Evolutionary conservation across 2,888 invertebrate genomes (phyloP), one percentile per base, ranked within the genome.

Genomic region (Neria commutata): DNA sequence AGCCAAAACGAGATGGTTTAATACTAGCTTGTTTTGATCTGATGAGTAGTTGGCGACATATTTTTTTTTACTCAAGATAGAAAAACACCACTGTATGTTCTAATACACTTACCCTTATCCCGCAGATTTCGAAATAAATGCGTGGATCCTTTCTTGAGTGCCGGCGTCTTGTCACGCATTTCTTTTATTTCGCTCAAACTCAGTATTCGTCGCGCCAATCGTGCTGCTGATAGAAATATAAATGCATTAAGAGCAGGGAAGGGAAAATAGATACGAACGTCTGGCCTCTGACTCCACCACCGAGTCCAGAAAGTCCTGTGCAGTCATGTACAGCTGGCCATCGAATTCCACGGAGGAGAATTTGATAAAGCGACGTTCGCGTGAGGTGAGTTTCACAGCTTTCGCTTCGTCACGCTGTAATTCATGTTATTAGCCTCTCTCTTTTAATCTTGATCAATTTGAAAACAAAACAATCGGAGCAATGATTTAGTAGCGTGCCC

Each of bases 241-340:
- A 1, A 1, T 19, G 8, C 19, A 34, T 16, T 29, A 8, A 14
- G 11, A 17, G 34, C 19, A 4, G 33, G 23, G 19, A n/a, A 2
- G 16, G 40, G 6, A 14, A 11, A 37, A 37, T 24, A n/a, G 40
- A 47, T 47, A 85, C 88, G 86, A 80, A 93, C 93, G 92, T 71
- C 93, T 85, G 0, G 98, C 98, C 70, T 94, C 92, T 74, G 94
- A 92, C 80, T 98, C 95, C 6, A 97, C 94, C 45, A 98, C 94
- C 1, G 96, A 96, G 82, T 98, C 98, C 23, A 98, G 87, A 84
- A 98, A 98, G 84, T 98, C 98, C 83, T 95, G 94, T 0, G 98
- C 98, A 8, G 98, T 97, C 98, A 98, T 98, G 83, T 96, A 98
- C 54, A 96, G 86, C 79, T 95, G 94, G 0, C 96, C 96, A 70